Evolutionary conservation across 2,113 vertebrate species (phyloP).

Genomic region (Crotalus helleri): DNA sequence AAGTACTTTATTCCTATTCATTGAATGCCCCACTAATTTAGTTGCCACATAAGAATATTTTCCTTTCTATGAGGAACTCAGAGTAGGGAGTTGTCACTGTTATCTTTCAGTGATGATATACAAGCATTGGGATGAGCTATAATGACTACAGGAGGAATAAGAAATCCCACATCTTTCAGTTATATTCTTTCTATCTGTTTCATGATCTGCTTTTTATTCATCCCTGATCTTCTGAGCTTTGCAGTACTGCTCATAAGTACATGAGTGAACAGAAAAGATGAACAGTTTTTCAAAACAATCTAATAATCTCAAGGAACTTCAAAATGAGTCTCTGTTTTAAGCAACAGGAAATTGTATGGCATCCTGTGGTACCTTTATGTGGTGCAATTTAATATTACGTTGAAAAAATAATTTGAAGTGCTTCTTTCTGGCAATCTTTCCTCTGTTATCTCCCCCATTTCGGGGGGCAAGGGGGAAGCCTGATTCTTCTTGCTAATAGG

Average conservation of each 20-base stretch:
- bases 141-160: neutral
- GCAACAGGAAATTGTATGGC: neutral
- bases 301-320: neutral
- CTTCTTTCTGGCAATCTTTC: neutral
- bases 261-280: neutral
- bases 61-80: neutral
- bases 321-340: neutral
- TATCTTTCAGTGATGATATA: neutral
- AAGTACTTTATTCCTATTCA: neutral
- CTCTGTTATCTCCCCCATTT: neutral
- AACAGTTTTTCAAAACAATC: neutral
- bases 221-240: neutral
- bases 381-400: neutral
- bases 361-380: neutral
- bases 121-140: neutral
- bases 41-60: neutral
- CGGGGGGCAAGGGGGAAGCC: neutral
- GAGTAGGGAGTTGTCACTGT: neutral
- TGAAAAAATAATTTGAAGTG: neutral
- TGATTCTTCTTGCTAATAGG: neutral
- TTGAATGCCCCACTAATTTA: slow-evolving; percentile 3
- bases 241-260: neutral
- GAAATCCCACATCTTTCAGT: neutral
- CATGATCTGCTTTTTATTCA: neutral
- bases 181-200: neutral